Base-by-base conservation (phyloP, 2,888 invertebrate species). In the Sarcophaga caerulescens region DNA sequence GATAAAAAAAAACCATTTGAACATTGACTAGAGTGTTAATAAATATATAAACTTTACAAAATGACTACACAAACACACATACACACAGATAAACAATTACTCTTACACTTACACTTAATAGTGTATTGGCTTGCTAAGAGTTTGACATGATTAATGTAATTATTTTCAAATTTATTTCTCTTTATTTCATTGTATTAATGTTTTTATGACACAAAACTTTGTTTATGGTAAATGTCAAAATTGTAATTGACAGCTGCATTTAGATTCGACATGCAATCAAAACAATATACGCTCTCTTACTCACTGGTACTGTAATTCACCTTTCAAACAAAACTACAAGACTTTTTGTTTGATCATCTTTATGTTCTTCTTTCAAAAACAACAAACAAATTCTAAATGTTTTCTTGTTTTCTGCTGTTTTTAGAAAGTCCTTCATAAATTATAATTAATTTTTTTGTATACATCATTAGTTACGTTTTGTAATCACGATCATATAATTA, bases 181-280 rank as follows among this genome's bases (percentile, higher is more conserved):
- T 57, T 59, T 83, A 35, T 65, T 77, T 52, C 4, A n/a, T n/a
- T 52, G 14, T 14, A 17, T 4, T 52, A 5, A 17, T 80, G 19
- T 77, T 76, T 69, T 82, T 78, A 62, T 71, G 79, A 79, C 60
- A 79, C 44, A 78, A 70, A 62, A 68, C 60, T 68, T 76, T 85
- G 73, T 78, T 83, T 83, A 77, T 76, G 68, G 60, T 80, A 85
- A 85, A 85, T 83, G 83, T 83, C 77, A 83, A 68, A 83, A 81
- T 52, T 80, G 60, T 74, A 77, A 85, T 85, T 83, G 85, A 83
- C 79, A 83, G 79, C 76, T 85, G 85, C 81, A 81, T 69, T 68
- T 73, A 66, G 77, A 76, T 63, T 66, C 73, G 57, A 85, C 74
- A 80, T 73, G 62, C 57, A 84, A 47, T 47, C 5, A n/a, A 12